These are phyloP conservation scores for Chaetura pelagica DNA, from an alignment of 2,113 vertebrate genomes.

Conservation along the genomic window DNA sequence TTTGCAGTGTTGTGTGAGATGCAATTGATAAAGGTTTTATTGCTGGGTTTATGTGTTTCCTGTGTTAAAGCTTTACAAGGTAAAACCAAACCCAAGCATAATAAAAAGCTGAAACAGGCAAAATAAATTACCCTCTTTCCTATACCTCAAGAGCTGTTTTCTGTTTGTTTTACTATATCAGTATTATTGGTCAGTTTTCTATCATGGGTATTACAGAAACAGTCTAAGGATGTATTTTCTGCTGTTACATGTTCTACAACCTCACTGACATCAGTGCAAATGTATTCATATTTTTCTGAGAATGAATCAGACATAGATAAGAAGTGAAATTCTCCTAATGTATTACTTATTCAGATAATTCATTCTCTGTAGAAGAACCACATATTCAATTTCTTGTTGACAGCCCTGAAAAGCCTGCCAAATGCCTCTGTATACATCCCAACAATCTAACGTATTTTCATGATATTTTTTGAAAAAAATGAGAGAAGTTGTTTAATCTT, in stretches of 20 bases:
- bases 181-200: not conserved
- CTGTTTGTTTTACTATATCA: not conserved
- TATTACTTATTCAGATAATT: constrained; percentile 39
- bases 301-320: not conserved
- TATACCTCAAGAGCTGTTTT: not conserved
- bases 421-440: not conserved
- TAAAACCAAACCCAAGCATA: not conserved
- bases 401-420: constrained; percentile 6
- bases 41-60: not conserved
- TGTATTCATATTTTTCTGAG: not conserved
- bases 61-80: not conserved
- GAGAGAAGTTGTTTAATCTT: constrained; percentile 12
- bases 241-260: not conserved
- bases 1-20: not conserved
- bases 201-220: not conserved
- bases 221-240: not conserved
- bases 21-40: not conserved
- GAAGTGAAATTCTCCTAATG: constrained; percentile 6
- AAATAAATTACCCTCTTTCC: not conserved
- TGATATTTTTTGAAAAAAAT: constrained; percentile 13
- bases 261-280: not conserved
- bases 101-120: not conserved
- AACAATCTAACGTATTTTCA: constrained; percentile 18
- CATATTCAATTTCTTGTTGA: constrained; percentile 30
- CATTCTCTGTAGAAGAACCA: not conserved